phyloP scores from a whole-genome alignment of 2,113 vertebrate species.

The Cichladusa arquata region DNA sequence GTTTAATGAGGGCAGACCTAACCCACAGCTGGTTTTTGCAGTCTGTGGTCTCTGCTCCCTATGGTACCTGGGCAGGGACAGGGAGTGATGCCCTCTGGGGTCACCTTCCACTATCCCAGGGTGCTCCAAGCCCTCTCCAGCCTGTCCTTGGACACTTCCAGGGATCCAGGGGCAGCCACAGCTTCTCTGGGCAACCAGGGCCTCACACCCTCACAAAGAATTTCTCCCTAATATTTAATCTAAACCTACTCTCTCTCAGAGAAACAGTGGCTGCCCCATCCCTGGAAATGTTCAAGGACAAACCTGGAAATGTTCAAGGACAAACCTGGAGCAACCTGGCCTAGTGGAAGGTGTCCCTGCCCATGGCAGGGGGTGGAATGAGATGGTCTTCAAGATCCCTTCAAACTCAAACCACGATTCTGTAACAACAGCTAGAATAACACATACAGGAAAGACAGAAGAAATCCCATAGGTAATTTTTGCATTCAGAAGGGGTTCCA shows the following conservation, averaged over 20 bases:
- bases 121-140: rapidly evolving
- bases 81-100: not conserved
- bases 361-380: not conserved
- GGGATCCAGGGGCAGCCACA: not conserved
- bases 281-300: not conserved
- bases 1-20: not conserved
- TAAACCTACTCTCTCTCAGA: not conserved
- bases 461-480: not conserved
- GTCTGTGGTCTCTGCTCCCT: not conserved
- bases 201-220: rapidly evolving
- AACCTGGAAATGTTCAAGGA: not conserved
- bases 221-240: not conserved
- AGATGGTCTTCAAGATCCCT: not conserved
- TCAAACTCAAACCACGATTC: not conserved
- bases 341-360: not conserved
- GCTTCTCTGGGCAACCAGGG: not conserved
- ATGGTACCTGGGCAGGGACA: not conserved
- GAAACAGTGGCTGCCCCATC: not conserved
- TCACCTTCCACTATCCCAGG: rapidly evolving
- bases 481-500: not conserved
- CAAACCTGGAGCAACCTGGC: not conserved
- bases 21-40: not conserved
- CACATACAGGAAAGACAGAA: rapidly evolving
- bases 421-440: not conserved
- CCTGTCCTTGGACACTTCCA: not conserved